Conservation (phyloP, 2,888 invertebrate species). For the Drosophila gaucha region DNA sequence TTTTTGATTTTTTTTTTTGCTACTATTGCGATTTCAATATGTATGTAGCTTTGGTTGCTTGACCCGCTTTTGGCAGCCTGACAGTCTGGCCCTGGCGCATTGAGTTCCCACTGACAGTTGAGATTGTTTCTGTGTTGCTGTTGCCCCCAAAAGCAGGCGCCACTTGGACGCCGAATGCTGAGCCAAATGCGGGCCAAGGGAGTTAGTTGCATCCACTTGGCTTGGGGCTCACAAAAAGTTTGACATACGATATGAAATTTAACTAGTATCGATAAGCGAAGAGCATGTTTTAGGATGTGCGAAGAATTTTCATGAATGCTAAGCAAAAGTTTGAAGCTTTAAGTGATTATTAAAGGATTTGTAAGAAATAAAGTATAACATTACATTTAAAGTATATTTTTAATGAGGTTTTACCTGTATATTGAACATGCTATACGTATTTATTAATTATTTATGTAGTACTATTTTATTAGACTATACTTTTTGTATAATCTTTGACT, state of each 20-base stretch:
- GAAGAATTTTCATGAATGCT: background rate
- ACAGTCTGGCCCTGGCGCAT: slow-evolving; percentile 67
- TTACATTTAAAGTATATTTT: no score
- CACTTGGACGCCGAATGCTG: slow-evolving; percentile 45
- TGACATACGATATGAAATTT: slow-evolving; percentile 12
- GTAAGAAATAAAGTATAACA: background rate
- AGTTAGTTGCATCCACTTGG: slow-evolving; percentile 15
- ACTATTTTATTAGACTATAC: no score
- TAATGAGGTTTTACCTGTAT: no score
- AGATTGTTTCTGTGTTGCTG: slow-evolving; percentile 48
- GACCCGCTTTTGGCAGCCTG: slow-evolving; percentile 73
- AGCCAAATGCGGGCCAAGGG: slow-evolving; percentile 28
- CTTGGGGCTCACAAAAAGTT: slow-evolving; percentile 10
- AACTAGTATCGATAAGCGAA: slow-evolving; percentile 17
- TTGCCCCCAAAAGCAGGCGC: slow-evolving; percentile 40
- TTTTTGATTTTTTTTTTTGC: slow-evolving; percentile 15
- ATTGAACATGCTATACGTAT: no score
- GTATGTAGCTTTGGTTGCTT: slow-evolving; percentile 46
- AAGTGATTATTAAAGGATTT: background rate
- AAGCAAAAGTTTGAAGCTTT: background rate
- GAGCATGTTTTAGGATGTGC: background rate
- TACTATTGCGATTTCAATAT: slow-evolving; percentile 51
- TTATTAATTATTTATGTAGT: no score
- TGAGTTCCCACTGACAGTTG: slow-evolving; percentile 53
- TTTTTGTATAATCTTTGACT: no score